Evolutionary conservation across 1,140 invertebrate species (phyloP).

Genomic region (Atopsyche davidsoni): DNA sequence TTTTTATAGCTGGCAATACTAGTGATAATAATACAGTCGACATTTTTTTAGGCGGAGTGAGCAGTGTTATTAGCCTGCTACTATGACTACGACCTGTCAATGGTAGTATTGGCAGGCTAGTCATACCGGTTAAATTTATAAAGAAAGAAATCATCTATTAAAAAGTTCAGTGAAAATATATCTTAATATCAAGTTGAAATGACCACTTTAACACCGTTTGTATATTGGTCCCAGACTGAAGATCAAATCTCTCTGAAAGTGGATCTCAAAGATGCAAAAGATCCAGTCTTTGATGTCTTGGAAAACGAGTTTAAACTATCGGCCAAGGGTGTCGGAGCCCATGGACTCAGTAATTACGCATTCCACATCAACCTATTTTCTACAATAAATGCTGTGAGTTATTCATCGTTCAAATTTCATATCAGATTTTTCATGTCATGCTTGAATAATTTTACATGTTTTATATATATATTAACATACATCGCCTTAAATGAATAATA

Average conservation of each 20-base stretch:
- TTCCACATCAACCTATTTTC: conserved; percentile 69
- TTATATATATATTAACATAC: not conserved
- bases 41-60: no score
- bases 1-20: no score
- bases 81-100: no score
- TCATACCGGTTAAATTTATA: no score
- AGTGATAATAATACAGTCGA: no score
- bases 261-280: conserved; percentile 73
- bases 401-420: conserved; percentile 7
- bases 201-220: conserved; percentile 67
- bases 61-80: no score
- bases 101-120: no score
- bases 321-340: conserved; percentile 62
- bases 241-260: conserved; percentile 69
- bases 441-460: not conserved
- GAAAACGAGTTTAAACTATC: conserved; percentile 56
- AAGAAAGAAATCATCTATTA: no score
- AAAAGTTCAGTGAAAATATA: no score
- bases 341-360: conserved; percentile 62
- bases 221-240: conserved; percentile 89
- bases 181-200: no score
- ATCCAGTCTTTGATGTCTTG: conserved; percentile 53
- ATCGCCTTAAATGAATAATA: not conserved
- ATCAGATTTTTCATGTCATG: not conserved
- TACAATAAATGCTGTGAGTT: conserved; percentile 61